Evolutionary conservation across 1,140 invertebrate species (phyloP).

Genomic region (Brachionus manjavacas): DNA sequence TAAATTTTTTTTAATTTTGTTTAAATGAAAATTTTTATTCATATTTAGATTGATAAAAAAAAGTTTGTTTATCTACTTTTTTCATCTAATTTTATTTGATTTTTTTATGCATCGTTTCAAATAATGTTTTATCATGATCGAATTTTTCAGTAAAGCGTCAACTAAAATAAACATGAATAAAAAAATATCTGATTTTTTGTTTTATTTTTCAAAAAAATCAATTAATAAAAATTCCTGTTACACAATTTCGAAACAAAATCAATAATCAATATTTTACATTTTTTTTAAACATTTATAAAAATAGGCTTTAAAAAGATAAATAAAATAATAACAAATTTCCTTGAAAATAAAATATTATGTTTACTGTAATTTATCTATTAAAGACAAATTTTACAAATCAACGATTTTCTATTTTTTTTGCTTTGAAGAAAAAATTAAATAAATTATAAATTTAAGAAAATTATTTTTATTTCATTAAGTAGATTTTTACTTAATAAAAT

Average conservation of each 20-base stretch:
- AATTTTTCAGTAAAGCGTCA: background rate
- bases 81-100: background rate
- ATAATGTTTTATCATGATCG: background rate
- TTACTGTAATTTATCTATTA: background rate
- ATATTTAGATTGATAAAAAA: background rate
- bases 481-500: background rate
- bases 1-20: background rate
- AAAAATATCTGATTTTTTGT: background rate
- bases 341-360: too few relatives aligned
- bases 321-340: too few relatives aligned
- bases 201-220: background rate
- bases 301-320: too few relatives aligned
- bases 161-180: background rate
- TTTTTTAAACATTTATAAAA: too few relatives aligned
- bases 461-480: background rate
- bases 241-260: background rate
- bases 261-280: background rate
- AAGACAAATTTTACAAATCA: background rate
- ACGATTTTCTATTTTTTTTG: too few relatives aligned
- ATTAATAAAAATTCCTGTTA: background rate
- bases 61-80: background rate
- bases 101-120: background rate
- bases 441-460: background rate
- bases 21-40: background rate
- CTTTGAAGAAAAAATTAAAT: too few relatives aligned